These are phyloP conservation scores for Hydractinia symbiolongicarpus DNA, from an alignment of 30 jellyfish, hydroid and myxozoan genomes.

Conservation along the genomic window DNA sequence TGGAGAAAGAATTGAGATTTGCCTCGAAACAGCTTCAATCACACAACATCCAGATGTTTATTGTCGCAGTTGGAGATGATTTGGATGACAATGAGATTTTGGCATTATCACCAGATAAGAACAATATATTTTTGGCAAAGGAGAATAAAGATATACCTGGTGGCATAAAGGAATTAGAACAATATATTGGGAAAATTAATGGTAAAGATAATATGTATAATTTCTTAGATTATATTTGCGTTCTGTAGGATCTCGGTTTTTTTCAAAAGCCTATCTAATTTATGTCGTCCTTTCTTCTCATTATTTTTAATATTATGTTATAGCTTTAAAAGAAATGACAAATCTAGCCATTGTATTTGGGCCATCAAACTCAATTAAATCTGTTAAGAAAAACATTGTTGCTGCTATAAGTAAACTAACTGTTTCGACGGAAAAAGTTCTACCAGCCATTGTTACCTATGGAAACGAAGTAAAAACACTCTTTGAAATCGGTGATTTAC, in stretches of 20 bases:
- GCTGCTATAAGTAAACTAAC: not conserved
- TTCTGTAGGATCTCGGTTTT: not conserved
- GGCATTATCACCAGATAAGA: not conserved
- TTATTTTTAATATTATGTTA: not conserved
- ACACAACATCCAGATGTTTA: not conserved
- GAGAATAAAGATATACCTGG: not conserved
- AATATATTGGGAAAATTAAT: not conserved
- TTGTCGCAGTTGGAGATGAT: constrained; percentile 1
- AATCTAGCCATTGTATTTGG: constrained; percentile 16
- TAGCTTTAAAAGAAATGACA: constrained; percentile 9
- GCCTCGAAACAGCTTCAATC: not conserved
- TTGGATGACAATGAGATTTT: not conserved
- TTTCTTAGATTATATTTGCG: not conserved
- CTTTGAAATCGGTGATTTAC: not conserved
- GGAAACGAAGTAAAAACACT: constrained; percentile 1
- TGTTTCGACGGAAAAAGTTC: not conserved
- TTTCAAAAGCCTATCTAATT: not conserved
- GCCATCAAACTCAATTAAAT: not conserved
- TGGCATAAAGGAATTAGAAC: not conserved
- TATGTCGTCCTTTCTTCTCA: not conserved
- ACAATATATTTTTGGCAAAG: not conserved
- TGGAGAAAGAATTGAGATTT: not conserved
- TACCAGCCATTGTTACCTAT: constrained; percentile 26
- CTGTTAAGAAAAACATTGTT: not conserved
- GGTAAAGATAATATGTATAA: not conserved